These are phyloP conservation scores for Proales similis DNA, from an alignment of 1,140 invertebrate species.

Conservation along the genomic window DNA sequence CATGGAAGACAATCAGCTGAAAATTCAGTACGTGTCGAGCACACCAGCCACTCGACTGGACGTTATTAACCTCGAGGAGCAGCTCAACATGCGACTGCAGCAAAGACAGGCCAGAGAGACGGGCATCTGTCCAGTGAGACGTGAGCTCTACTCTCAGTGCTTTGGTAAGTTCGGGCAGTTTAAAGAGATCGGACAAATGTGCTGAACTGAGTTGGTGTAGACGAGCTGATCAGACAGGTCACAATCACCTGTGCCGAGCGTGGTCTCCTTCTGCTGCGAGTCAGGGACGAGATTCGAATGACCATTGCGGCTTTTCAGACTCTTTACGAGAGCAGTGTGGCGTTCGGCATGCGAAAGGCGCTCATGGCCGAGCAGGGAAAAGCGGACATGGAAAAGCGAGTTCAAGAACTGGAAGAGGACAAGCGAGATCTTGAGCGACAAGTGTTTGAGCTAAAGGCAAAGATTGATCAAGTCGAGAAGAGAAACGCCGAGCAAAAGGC, in stretches of 20 bases:
- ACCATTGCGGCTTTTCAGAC: constrained; percentile 88
- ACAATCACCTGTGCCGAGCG: constrained; percentile 94
- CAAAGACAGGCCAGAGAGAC: constrained; percentile 86
- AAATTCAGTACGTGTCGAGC: constrained; percentile 67
- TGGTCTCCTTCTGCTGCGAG: constrained; percentile 79
- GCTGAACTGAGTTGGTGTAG: constrained; percentile 55
- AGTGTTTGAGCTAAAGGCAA: constrained; percentile 70
- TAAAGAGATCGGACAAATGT: not conserved
- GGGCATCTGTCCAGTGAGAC: constrained; percentile 85
- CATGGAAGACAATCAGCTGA: constrained; percentile 69
- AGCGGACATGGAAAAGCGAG: constrained; percentile 61
- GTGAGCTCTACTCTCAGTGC: constrained; percentile 89
- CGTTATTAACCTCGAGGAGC: constrained; percentile 88
- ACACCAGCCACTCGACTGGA: constrained; percentile 87
- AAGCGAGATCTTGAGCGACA: constrained; percentile 68
- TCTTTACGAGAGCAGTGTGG: constrained; percentile 90
- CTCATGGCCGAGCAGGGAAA: constrained; percentile 68
- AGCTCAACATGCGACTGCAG: constrained; percentile 80
- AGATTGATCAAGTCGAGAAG: constrained; percentile 74
- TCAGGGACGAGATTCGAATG: constrained; percentile 89
- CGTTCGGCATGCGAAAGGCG: constrained; percentile 96
- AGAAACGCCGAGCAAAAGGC: constrained; percentile 71
- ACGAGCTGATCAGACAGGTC: constrained; percentile 84
- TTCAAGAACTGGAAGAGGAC: constrained; percentile 60
- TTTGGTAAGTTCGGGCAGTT: constrained; percentile 64